Evolutionary conservation across 2,888 invertebrate genomes (phyloP), one percentile per base, ranked within the genome.

Genomic region (Eilema sororculum): DNA sequence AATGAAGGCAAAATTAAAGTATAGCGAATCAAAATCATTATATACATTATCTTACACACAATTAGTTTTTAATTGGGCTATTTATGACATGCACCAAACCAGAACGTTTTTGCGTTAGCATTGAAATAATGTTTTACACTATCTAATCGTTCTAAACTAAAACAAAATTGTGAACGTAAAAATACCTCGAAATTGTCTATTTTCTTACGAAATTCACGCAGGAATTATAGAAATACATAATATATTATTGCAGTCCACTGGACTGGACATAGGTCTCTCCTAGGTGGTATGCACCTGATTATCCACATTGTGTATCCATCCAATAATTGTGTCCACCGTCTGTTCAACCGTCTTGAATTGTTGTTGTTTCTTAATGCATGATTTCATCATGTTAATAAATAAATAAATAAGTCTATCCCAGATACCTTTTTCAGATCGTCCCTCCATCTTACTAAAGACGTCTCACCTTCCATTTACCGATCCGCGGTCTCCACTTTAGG

Each of bases 61-160:
- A 41, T 62, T 62, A 62, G 37, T 16, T 62, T 41, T 62, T 62
- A 62, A 41, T 41, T 41, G 41, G 9, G 16, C 9, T 56, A 30
- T 13, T 65, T 52, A 64, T 22, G n/a, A 28, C 4, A 20, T 8
- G 22, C 46, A 62, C 2, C n/a, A 28, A n/a, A 62, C 62, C 56
- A 68, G 30, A 57, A 57, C 30, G n/a, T 13, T 67, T 61, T 59
- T 66, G 64, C 46, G 68, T 62, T 67, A 9, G 30, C 63, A 52
- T 65, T 65, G 64, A 30, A 56, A 56, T 65, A 64, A 64, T 64
- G 63, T 30, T 30, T 22, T 30, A 58, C 16, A 25, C 20, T 58
- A 58, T 58, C 16, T 58, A 25, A 25, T 16, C 13, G 25, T 58
- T 25, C 58, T 25, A 28, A 52, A 52, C n/a, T 58, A 25, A 16